Evolutionary conservation across 2,113 vertebrate genomes (phyloP).

Genomic region (Miniopterus natalensis): DNA sequence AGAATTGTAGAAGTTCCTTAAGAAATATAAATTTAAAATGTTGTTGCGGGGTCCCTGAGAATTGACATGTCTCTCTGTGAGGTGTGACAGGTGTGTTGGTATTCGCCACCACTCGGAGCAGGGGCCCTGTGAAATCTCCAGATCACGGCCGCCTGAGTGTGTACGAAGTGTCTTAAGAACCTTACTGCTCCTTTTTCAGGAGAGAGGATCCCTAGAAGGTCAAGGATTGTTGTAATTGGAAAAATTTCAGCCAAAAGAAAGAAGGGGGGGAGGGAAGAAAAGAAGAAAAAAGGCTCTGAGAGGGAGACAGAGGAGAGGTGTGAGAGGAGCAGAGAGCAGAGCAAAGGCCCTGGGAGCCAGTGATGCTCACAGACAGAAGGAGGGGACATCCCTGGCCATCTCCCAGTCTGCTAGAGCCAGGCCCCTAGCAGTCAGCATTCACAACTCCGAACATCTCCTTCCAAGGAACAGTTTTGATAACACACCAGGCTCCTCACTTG

Average conservation of each 20-base stretch:
- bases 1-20: neutral
- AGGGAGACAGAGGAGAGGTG: accelerated
- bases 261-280: neutral
- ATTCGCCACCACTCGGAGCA: neutral
- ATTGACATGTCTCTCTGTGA: neutral
- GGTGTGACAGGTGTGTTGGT: neutral
- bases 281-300: neutral
- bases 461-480: slow-evolving; percentile 38
- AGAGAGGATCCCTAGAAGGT: neutral
- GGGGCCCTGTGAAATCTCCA: neutral
- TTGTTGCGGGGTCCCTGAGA: neutral
- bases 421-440: neutral
- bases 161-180: neutral
- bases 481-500: neutral
- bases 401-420: neutral
- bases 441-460: neutral
- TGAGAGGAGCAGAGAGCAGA: neutral
- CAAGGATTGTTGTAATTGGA: neutral
- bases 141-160: neutral
- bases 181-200: neutral
- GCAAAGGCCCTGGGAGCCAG: neutral
- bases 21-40: neutral
- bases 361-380: neutral
- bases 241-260: neutral
- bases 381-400: neutral